Base-by-base conservation (phyloP, 2,113 vertebrate species). In the Furnarius figulus region DNA sequence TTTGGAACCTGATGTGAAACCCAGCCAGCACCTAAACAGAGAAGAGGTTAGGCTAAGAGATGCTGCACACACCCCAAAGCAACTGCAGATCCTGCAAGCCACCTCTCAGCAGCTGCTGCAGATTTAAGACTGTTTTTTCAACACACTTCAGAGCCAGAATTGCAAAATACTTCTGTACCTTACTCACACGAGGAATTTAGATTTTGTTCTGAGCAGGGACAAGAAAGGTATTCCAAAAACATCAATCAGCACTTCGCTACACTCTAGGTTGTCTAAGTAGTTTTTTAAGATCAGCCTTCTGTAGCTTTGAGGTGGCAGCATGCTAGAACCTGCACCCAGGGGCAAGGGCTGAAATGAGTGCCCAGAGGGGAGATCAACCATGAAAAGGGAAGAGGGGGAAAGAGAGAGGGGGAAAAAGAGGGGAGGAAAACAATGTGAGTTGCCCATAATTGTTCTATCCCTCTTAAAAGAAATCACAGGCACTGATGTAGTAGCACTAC, bases 81-180 rank as follows among this genome's bases (percentile, higher is more conserved):
- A 83, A 87, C 46, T 47, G 47, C 73, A 59, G 11, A 76, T 35
- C 63, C 88, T 49, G 53, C 37, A 62, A 85, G 75, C 46, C 63
- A 74, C 71, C 63, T 70, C 89, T 88, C 67, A 89, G 79, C 88
- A 93, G 83, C 79, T 88, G 88, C 72, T 80, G 50, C 31, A 62
- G 55, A 95, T 84, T 58, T 67, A 83, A 90, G 35, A 56, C 37
- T 7, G 9, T 6, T 73, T 95, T 79, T 61, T 23, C 53, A 33
- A 82, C 40, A 63, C 42, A 53, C 12, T 61, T 79, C 31, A 65
- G 82, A 88, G 83, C n/a, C 85, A 83, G 46, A 90, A 73, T 2
- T 68, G 71, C 40, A 94, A 75, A 91, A 59, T 33, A 33, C 25
- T 85, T 42, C 44, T 67, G n/a, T 66, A 65, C 16, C 42, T 87